Evolutionary conservation across 2,113 vertebrate genomes (phyloP), one percentile per base, ranked within the genome.

Genomic region (Psilopsiagon aymara): DNA sequence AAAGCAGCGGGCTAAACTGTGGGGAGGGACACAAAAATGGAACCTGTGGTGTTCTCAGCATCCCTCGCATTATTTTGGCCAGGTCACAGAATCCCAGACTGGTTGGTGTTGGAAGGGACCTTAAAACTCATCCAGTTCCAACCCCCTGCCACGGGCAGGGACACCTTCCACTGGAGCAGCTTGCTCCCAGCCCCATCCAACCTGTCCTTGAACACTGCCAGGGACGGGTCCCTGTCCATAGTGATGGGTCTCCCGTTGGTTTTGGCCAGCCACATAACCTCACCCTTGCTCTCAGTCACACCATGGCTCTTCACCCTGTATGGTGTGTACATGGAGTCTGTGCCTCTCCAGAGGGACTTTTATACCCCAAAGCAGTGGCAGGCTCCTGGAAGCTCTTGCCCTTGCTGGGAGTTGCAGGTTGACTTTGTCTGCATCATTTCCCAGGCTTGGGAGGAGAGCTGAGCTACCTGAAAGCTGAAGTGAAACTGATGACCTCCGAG

Each of bases 271-370:
- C 8, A 2, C 3, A 1, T 21, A 17, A 41, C 46, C 25, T 87
- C 39, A 1, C 31, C 52, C 20, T 7, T 29, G 27, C 31, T 46
- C 29, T 21, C 24, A 1, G 39, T 60, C 51, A 0, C 0, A 1
- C 43, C 13, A 2, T 27, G 53, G 28, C 80, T 80, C 20, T 55
- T 53, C 25, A 33, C 12, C 13, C 62, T 59, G 2, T 7, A n/a
- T n/a, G 33, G 20, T 23, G 33, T 9, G 33, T 12, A 10, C 3
- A 0, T 49, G 53, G 24, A 29, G 7, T 47, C 2, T 31, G 11
- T 49, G n/a, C 49, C 44, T 44, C 37, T 53, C 78, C 2, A 2
- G 27, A 49, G 71, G 68, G 17, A 28, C 41, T 31, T 52, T 5
- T 3, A 5, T n/a, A 52, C 37, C 25, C n/a, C 7, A 37, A 17